Conservation (phyloP, 1,140 invertebrate genomes). For the Caenorhabditis tropicalis region DNA sequence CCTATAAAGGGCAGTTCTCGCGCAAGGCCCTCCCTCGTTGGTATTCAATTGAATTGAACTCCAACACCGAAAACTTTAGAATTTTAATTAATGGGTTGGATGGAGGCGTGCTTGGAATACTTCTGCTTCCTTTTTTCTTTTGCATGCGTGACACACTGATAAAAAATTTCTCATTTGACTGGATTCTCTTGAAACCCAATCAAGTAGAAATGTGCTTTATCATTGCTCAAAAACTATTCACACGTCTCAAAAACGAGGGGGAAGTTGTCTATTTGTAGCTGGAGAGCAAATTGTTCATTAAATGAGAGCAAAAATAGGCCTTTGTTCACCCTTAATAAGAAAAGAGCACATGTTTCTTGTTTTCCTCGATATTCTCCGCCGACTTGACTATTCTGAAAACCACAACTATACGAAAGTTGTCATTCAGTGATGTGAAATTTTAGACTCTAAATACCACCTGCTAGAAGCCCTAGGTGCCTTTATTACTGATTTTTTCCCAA, state of each 20-base stretch:
- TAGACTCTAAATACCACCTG: not conserved
- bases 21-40: not conserved
- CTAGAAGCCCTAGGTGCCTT: not conserved
- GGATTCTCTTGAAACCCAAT: too few relatives aligned
- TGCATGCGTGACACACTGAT: not conserved
- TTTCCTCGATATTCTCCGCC: not conserved
- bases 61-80: conserved; percentile 24
- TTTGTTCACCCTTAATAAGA: not conserved
- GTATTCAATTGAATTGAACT: conserved; percentile 27
- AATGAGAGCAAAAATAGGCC: not conserved
- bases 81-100: conserved; percentile 23
- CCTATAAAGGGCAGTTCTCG: too few relatives aligned
- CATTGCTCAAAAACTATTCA: too few relatives aligned
- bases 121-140: not conserved
- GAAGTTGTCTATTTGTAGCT: not conserved
- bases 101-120: not conserved
- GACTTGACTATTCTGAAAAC: not conserved
- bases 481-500: not conserved
- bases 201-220: too few relatives aligned
- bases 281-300: not conserved
- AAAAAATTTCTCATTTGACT: not conserved
- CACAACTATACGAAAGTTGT: conserved; percentile 24
- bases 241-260: too few relatives aligned
- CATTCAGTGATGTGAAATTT: not conserved
- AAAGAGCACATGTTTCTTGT: not conserved